These are phyloP conservation scores for Aldabrachelys gigantea DNA, from an alignment of 2,113 vertebrate species.

Conservation along the genomic window DNA sequence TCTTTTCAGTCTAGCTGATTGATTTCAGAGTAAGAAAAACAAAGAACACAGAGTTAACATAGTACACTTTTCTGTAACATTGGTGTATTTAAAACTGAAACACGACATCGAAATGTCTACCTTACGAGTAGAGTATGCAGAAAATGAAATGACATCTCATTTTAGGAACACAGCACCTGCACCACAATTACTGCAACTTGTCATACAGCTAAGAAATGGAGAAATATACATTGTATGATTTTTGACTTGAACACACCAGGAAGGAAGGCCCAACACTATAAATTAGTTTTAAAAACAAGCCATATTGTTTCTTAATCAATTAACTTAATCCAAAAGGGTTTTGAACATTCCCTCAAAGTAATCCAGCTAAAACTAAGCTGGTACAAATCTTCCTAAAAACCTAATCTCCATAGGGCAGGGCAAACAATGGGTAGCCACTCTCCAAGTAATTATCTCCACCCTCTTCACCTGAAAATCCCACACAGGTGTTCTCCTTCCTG, in stretches of 20 bases:
- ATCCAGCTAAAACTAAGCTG: background rate
- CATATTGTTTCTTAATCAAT: background rate
- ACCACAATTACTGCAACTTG: background rate
- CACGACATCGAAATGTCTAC: background rate
- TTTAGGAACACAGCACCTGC: background rate
- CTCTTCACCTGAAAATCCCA: background rate
- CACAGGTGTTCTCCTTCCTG: background rate
- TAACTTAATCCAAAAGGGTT: background rate
- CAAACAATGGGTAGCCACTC: background rate
- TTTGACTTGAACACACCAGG: background rate
- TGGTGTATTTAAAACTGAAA: background rate
- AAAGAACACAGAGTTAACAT: background rate
- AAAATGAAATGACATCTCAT: background rate
- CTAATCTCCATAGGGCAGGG: background rate
- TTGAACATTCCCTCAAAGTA: background rate
- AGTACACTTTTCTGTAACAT: background rate
- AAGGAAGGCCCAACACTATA: background rate
- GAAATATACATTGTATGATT: fast-evolving
- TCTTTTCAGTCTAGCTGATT: background rate
- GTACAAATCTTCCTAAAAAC: background rate
- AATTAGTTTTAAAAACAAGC: background rate
- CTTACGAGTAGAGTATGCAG: background rate
- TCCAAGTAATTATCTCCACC: background rate
- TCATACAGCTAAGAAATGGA: background rate
- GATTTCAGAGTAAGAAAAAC: background rate